Conservation (phyloP, 2,797 vertebrate genomes). For the Saxicola maurus region DNA sequence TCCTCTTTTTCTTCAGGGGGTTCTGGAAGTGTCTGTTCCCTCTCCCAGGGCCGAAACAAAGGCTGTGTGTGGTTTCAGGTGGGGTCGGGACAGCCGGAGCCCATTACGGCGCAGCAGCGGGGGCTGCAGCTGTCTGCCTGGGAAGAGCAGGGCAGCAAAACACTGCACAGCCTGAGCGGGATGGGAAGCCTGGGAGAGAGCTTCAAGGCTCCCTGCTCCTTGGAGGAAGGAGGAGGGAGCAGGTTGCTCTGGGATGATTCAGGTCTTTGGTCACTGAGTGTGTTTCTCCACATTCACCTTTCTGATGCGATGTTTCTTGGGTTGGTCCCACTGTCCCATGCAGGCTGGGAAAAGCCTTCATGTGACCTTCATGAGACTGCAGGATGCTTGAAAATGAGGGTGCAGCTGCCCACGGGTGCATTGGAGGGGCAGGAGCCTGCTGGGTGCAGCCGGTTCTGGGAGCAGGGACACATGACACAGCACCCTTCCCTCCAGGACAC, state of each 20-base stretch:
- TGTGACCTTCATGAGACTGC: neutral
- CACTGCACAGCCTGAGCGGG: neutral
- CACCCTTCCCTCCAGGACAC: rapidly evolving
- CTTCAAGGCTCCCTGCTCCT: neutral
- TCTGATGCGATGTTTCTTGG: rapidly evolving
- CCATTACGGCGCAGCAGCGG: neutral
- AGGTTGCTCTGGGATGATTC: neutral
- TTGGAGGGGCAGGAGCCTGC: neutral
- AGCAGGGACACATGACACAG: rapidly evolving
- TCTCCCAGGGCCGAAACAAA: neutral
- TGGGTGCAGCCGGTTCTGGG: rapidly evolving
- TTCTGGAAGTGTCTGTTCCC: conserved; percentile 16
- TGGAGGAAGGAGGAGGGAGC: neutral
- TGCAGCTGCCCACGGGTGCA: rapidly evolving
- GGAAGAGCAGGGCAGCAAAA: neutral
- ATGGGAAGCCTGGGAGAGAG: neutral
- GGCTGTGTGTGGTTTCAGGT: conserved; percentile 63
- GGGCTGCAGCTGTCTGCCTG: neutral
- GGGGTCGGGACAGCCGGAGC: conserved; percentile 16
- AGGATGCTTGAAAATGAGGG: neutral
- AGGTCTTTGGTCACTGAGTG: neutral
- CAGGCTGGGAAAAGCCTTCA: neutral
- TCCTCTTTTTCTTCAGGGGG: neutral
- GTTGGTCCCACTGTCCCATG: rapidly evolving
- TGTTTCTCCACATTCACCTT: rapidly evolving